Evolutionary conservation across 2,888 invertebrate species (phyloP).

Genomic region (Synergus japonicus): DNA sequence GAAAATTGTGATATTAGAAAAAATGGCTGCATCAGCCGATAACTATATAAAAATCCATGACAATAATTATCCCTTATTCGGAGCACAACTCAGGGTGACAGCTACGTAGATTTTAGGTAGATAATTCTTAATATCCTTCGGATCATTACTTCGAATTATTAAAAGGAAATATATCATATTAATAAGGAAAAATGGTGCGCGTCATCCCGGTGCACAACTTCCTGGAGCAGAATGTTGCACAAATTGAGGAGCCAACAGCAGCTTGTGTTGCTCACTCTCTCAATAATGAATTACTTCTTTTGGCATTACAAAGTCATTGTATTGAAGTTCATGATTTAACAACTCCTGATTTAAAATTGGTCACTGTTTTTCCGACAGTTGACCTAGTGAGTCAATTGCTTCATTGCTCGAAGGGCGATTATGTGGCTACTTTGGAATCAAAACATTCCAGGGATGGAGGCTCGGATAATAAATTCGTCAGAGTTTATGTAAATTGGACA

Average conservation of each 20-base stretch:
- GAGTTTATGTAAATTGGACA: slow-evolving; percentile 88
- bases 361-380: slow-evolving; percentile 86
- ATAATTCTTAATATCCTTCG: neutral
- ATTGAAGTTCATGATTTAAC: slow-evolving; percentile 81
- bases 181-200: slow-evolving; percentile 80
- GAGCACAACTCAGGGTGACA: slow-evolving; percentile 5
- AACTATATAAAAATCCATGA: neutral
- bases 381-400: slow-evolving; percentile 84
- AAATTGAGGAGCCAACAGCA: slow-evolving; percentile 83
- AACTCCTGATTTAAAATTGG: slow-evolving; percentile 73
- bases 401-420: slow-evolving; percentile 85
- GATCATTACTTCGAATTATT: neutral
- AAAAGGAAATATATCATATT: neutral
- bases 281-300: slow-evolving; percentile 78
- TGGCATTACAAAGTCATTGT: slow-evolving; percentile 82
- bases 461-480: slow-evolving; percentile 79
- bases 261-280: slow-evolving; percentile 80
- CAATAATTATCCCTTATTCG: slow-evolving; percentile 6
- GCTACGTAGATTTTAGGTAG: neutral
- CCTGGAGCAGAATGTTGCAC: slow-evolving; percentile 82
- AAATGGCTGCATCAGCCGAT: neutral
- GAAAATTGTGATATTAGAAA: neutral
- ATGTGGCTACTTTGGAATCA: slow-evolving; percentile 83
- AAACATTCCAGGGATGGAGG: slow-evolving; percentile 75
- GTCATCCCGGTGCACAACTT: slow-evolving; percentile 86